Evolutionary conservation across 23 tunicate genomes (phyloP).

Genomic region (Trididemnum nubilum): DNA sequence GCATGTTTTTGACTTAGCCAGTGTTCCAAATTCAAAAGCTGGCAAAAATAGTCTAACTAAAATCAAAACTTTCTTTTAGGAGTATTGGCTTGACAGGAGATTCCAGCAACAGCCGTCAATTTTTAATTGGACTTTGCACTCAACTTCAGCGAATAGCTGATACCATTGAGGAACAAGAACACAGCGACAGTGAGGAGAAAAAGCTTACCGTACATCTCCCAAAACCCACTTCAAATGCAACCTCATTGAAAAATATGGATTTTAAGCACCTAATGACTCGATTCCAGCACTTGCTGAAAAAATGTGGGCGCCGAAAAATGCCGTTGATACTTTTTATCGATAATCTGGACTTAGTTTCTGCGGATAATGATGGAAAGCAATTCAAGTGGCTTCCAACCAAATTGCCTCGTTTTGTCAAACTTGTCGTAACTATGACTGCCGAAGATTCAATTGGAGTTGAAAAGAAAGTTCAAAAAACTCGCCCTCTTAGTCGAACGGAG

Average conservation of each 20-base stretch:
- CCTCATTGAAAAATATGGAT: slow-evolving; percentile 7
- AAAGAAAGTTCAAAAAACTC: background rate
- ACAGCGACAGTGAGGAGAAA: background rate
- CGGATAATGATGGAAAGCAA: slow-evolving; percentile 25
- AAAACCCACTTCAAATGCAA: background rate
- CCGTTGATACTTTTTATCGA: slow-evolving; percentile 59
- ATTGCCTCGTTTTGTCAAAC: slow-evolving; percentile 55
- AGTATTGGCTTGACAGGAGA: slow-evolving; percentile 75
- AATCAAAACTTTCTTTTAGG: slow-evolving; percentile 35
- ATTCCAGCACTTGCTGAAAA: slow-evolving; percentile 24
- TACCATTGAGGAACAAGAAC: background rate
- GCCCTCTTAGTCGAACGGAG: background rate
- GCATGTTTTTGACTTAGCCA: background rate
- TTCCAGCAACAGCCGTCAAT: slow-evolving; percentile 22
- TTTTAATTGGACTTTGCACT: slow-evolving; percentile 45
- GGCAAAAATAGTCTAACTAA: too few relatives aligned
- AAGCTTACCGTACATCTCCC: background rate
- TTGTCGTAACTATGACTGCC: slow-evolving; percentile 45
- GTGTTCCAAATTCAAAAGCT: background rate
- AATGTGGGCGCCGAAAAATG: slow-evolving; percentile 17
- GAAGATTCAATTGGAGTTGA: background rate
- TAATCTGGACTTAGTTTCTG: slow-evolving; percentile 41
- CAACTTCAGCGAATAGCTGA: slow-evolving; percentile 50
- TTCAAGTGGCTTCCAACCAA: slow-evolving; percentile 66
- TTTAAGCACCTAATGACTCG: slow-evolving; percentile 11